A percentile compares a stretch with the other conserved stretches of the same genome.
Conservation (phyloP, 2,113 vertebrate species). For the Cyprinodon variegatus region DNA sequence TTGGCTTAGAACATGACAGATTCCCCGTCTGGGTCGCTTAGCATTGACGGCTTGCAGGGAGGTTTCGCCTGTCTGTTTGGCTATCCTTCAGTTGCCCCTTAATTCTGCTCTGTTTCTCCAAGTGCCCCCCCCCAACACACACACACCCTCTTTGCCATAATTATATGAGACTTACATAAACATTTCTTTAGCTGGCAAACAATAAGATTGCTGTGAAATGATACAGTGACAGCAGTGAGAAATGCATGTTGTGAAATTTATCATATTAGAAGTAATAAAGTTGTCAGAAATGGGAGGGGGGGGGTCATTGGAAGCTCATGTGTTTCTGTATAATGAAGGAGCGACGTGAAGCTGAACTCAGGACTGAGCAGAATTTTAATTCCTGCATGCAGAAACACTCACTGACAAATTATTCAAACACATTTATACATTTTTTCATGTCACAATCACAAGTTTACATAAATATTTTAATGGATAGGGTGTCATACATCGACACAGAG, state of each 20-base stretch:
- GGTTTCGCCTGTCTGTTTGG: slow-evolving; percentile 61
- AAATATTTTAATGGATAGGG: background rate
- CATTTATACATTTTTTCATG: background rate
- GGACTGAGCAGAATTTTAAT: background rate
- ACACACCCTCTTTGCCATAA: slow-evolving; percentile 21
- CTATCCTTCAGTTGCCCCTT: slow-evolving; percentile 62
- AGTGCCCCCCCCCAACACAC: slow-evolving; percentile 32
- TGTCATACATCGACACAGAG: background rate
- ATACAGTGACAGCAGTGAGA: slow-evolving; percentile 13
- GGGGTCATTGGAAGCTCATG: background rate
- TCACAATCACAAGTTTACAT: background rate
- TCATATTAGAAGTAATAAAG: slow-evolving; percentile 48
- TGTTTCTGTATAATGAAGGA: slow-evolving; percentile 4
- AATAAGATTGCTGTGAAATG: slow-evolving; percentile 5
- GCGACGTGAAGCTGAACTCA: slow-evolving; percentile 1
- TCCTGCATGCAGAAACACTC: background rate
- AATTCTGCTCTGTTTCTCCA: slow-evolving; percentile 78
- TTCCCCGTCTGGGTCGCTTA: slow-evolving; percentile 62
- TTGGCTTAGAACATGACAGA: slow-evolving; percentile 67
- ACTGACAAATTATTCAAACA: background rate
- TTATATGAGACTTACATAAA: slow-evolving; percentile 66
- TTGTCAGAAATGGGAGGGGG: slow-evolving; percentile 8
- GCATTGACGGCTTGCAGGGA: slow-evolving; percentile 63
- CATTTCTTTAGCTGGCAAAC: slow-evolving; percentile 38
- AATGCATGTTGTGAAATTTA: slow-evolving; percentile 22